phyloP scores from a whole-genome alignment of 1,140 invertebrate species.

The Apis mellifera region DNA sequence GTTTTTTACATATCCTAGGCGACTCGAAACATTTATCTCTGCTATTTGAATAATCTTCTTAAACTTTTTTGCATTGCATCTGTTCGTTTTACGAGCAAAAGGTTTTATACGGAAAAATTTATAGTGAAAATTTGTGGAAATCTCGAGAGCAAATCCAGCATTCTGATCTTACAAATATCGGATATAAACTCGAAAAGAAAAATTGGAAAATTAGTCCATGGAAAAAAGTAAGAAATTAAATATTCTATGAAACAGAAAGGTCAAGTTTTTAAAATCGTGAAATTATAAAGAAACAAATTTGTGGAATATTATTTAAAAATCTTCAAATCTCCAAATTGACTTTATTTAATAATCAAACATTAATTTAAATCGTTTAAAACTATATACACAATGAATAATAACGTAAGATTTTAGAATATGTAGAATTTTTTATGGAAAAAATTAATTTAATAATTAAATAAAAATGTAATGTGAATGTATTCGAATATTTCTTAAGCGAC shows the following conservation, averaged over 20 bases:
- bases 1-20: too few species aligned
- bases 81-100: not conserved
- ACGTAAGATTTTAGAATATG: not conserved
- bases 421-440: not conserved
- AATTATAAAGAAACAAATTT: too few species aligned
- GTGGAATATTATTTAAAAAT: too few species aligned
- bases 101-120: not conserved
- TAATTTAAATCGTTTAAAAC: too few species aligned
- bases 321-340: too few species aligned
- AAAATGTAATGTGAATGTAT: too few species aligned
- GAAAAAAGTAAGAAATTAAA: not conserved
- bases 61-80: not conserved
- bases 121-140: not conserved
- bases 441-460: too few species aligned
- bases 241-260: not conserved
- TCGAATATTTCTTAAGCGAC: too few species aligned
- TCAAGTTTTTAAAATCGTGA: too few species aligned
- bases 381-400: not conserved
- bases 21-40: not conserved
- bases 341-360: too few species aligned
- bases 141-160: constrained; percentile 8
- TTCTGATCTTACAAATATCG: not conserved
- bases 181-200: not conserved
- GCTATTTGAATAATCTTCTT: constrained; percentile 7
- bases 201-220: not conserved